phyloP scores from a whole-genome alignment of 1,140 invertebrate genomes.

The Drosophila paulistorum region DNA sequence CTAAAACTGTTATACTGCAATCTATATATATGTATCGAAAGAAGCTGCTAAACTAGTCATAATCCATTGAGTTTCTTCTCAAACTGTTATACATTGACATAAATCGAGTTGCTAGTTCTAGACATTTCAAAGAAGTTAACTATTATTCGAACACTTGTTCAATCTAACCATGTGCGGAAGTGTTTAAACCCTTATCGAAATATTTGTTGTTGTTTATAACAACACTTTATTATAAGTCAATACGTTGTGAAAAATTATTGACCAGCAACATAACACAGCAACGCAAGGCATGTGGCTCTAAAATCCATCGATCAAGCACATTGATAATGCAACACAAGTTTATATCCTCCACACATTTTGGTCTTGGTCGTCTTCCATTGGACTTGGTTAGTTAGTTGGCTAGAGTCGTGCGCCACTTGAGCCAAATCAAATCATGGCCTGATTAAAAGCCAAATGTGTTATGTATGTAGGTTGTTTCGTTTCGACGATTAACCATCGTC shows the following conservation, averaged over 20 bases:
- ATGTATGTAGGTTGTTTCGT: neutral
- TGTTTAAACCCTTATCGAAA: conserved; percentile 9
- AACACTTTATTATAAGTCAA: neutral
- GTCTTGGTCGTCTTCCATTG: neutral
- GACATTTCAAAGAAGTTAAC: neutral
- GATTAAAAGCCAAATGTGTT: conserved; percentile 32
- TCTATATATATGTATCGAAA: neutral
- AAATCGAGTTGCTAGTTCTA: neutral
- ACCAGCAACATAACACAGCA: neutral
- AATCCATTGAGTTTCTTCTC: neutral
- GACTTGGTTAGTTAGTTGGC: neutral
- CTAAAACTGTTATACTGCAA: conserved; percentile 8
- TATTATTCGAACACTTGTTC: neutral
- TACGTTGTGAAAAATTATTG: conserved; percentile 1
- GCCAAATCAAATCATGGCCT: conserved; percentile 48
- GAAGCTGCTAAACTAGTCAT: too few relatives aligned
- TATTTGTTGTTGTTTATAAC: neutral
- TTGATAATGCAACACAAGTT: conserved; percentile 33
- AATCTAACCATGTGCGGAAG: conserved; percentile 1
- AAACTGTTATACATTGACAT: conserved; percentile 23
- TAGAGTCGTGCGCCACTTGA: conserved; percentile 42
- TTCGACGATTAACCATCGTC: neutral
- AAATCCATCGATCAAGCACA: conserved; percentile 63
- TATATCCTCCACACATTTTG: neutral
- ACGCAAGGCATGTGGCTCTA: conserved; percentile 48